Base-by-base conservation (phyloP, 2,888 invertebrate genomes). In the Coelogynopora nodosa region DNA sequence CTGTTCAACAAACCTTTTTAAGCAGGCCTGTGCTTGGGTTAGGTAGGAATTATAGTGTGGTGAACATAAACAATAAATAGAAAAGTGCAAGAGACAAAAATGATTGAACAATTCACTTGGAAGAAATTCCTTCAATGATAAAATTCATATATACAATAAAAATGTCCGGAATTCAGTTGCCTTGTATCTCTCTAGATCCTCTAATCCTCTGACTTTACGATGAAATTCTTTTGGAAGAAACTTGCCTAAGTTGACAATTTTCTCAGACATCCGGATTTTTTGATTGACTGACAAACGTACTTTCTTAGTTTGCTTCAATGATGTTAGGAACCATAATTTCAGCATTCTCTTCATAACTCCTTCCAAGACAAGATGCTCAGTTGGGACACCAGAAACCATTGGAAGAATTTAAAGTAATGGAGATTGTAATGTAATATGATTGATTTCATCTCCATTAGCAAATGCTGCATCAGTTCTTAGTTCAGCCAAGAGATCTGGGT, bases 181-280 rank as follows among this genome's bases (percentile, higher is more conserved):
- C 80, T 80, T 80, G 13, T n/a, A 80, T 23, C 28, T 23, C 28
- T 80, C 28, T 27, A 80, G 28, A 26, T 26, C 23, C 23, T 80
- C 28, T n/a, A 80, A 80, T 80, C 80, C 80, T 26, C 80, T 23
- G 23, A 27, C 10, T 23, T 27, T 23, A 23, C 80, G 80, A 27
- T 80, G 80, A 80, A 80, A 80, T 80, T 80, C 80, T 27, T 23
- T 80, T 80, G 80, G 80, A 80, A 80, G 28, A 80, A 26, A 80
- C 23, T 23, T 23, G 29, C 80, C 23, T 29, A 80, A 80, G 29
- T 80, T 80, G 5, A 26, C 80, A 26, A 80, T 27, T 27, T 29
- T 23, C 29, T 80, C 80, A 80, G 29, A 80, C 23, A 80, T 80
- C 29, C 29, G 26, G 29, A 26, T 80, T 23, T 27, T 80, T 23